These are phyloP conservation scores for Folsomia candida DNA, from an alignment of 2,888 invertebrate species.

Conservation along the genomic window DNA sequence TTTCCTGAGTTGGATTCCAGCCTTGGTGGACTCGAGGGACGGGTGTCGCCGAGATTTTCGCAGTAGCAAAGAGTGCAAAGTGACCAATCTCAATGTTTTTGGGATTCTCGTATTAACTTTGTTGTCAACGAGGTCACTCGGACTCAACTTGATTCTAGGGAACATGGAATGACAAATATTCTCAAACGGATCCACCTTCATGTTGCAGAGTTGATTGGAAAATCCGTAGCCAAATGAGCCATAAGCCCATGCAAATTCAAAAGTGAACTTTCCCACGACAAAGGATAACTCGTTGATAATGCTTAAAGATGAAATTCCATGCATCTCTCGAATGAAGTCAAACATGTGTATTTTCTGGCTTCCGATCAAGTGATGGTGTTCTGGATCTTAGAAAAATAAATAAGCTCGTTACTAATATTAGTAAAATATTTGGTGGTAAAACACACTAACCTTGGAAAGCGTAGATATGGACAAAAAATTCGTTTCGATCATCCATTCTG, in stretches of 20 bases:
- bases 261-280: slow-evolving; percentile 29
- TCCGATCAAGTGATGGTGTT: slow-evolving; percentile 36
- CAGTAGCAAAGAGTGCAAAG: slow-evolving; percentile 33
- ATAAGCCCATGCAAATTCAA: slow-evolving; percentile 41
- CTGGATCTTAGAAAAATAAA: no score
- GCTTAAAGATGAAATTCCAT: slow-evolving; percentile 29
- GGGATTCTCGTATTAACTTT: slow-evolving; percentile 32
- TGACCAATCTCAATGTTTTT: slow-evolving; percentile 30
- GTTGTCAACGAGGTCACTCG: slow-evolving; percentile 36
- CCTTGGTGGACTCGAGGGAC: neutral
- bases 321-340: slow-evolving; percentile 35
- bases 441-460: no score
- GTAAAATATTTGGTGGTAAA: no score
- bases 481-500: slow-evolving; percentile 35
- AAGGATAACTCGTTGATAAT: slow-evolving; percentile 33
- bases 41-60: slow-evolving; percentile 7
- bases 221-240: slow-evolving; percentile 42
- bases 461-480: slow-evolving; percentile 41
- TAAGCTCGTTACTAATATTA: no score
- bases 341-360: slow-evolving; percentile 31
- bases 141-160: slow-evolving; percentile 32
- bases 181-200: slow-evolving; percentile 30
- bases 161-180: slow-evolving; percentile 41
- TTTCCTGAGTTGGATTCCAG: neutral
- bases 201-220: slow-evolving; percentile 40